These are phyloP conservation scores for Chionoecetes opilio DNA, from an alignment of 1,140 invertebrate species.

Conservation along the genomic window DNA sequence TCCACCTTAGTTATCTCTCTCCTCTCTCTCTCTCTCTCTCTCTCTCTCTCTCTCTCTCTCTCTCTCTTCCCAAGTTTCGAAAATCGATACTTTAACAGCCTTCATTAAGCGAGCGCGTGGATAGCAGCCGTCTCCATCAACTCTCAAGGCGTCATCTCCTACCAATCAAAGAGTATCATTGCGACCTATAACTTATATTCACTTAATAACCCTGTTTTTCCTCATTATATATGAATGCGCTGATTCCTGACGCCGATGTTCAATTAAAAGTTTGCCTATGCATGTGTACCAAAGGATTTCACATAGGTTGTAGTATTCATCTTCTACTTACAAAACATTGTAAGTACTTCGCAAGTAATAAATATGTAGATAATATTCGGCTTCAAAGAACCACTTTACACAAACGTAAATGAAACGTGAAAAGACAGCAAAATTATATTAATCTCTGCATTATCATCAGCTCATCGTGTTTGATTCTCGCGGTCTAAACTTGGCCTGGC, in stretches of 20 bases:
- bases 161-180: background rate
- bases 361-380: background rate
- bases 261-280: too few species aligned
- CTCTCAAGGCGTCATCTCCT: background rate
- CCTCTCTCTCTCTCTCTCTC: constrained; percentile 9
- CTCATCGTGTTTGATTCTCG: background rate
- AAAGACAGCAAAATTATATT: background rate
- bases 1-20: too few species aligned
- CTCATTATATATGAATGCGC: background rate
- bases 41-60: constrained; percentile 23
- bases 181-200: too few species aligned
- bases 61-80: background rate
- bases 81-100: constrained; percentile 29
- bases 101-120: constrained; percentile 17
- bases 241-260: too few species aligned
- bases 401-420: background rate
- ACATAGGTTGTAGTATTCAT: too few species aligned
- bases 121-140: background rate
- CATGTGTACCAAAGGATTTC: too few species aligned
- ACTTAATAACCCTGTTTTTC: background rate
- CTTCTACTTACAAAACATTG: background rate
- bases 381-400: background rate
- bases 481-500: background rate
- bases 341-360: background rate
- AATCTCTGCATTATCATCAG: background rate